phyloP scores from a whole-genome alignment of 2,888 invertebrate genomes.

The Gisinianus flammeolus region DNA sequence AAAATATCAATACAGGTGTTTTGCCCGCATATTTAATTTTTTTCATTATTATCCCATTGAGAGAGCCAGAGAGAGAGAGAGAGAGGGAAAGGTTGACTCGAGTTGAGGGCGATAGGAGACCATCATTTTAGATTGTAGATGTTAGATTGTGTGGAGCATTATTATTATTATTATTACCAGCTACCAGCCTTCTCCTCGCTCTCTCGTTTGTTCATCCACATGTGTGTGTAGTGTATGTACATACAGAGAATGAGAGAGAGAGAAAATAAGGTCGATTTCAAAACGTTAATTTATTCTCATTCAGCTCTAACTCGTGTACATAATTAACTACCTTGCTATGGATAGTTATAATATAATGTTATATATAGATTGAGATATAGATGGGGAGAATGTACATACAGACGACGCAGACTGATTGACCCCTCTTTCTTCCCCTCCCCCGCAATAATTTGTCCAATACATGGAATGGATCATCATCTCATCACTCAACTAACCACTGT shows the following conservation, averaged over 20 bases:
- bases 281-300: conserved; percentile 29
- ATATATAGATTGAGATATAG: no score
- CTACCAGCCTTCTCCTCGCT: neutral
- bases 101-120: conserved; percentile 28
- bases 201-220: neutral
- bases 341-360: no score
- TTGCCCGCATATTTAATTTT: conserved; percentile 45
- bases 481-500: neutral
- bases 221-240: neutral
- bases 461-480: no score
- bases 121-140: conserved; percentile 19
- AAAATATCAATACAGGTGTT: conserved; percentile 48
- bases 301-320: conserved; percentile 10
- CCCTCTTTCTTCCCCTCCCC: conserved; percentile 2
- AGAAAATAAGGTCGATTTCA: conserved; percentile 36
- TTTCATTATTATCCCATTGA: conserved; percentile 37
- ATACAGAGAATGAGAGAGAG: neutral
- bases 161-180: neutral
- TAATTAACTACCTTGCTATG: neutral
- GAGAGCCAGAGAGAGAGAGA: conserved; percentile 7
- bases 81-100: conserved; percentile 8
- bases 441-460: neutral
- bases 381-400: neutral
- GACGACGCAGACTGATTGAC: neutral
- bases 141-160: neutral